These are phyloP conservation scores for Cremastinae sp. DNA, from an alignment of 2,888 invertebrate species.

Conservation along the genomic window DNA sequence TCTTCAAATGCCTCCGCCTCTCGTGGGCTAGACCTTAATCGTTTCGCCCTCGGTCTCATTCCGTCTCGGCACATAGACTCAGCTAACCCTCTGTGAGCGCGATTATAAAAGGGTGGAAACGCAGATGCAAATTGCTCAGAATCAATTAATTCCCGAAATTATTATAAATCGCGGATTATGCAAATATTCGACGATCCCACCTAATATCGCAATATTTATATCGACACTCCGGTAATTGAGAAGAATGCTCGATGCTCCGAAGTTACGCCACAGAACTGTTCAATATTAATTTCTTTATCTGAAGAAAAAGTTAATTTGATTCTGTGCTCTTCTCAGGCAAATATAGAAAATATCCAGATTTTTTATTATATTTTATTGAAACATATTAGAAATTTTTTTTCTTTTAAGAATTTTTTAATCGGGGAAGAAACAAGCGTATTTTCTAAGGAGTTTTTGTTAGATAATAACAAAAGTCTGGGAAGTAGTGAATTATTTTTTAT, in stretches of 20 bases:
- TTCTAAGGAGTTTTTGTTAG: too few relatives aligned
- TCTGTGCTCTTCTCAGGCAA: neutral
- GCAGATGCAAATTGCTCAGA: constrained; percentile 35
- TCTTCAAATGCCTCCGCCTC: constrained; percentile 48
- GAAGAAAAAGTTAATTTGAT: neutral
- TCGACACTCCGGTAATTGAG: neutral
- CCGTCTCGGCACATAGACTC: neutral
- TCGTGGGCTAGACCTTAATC: constrained; percentile 49
- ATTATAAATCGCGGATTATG: constrained; percentile 46
- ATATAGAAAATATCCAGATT: too few relatives aligned
- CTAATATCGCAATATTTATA: constrained; percentile 26
- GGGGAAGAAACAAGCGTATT: too few relatives aligned
- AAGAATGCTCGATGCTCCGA: neutral
- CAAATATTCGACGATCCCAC: constrained; percentile 21
- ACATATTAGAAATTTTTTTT: too few relatives aligned
- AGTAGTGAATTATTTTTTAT: too few relatives aligned
- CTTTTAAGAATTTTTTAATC: too few relatives aligned
- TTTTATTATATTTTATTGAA: too few relatives aligned
- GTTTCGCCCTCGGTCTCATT: constrained; percentile 25
- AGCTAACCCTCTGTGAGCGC: neutral
- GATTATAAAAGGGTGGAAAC: constrained; percentile 13
- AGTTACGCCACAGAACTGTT: neutral
- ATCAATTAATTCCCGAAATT: constrained; percentile 47
- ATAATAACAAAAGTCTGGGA: too few relatives aligned
- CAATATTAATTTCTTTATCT: constrained; percentile 3